These are phyloP conservation scores for Rhogogaster chlorosoma DNA, from an alignment of 2,888 invertebrate genomes.

Conservation along the genomic window DNA sequence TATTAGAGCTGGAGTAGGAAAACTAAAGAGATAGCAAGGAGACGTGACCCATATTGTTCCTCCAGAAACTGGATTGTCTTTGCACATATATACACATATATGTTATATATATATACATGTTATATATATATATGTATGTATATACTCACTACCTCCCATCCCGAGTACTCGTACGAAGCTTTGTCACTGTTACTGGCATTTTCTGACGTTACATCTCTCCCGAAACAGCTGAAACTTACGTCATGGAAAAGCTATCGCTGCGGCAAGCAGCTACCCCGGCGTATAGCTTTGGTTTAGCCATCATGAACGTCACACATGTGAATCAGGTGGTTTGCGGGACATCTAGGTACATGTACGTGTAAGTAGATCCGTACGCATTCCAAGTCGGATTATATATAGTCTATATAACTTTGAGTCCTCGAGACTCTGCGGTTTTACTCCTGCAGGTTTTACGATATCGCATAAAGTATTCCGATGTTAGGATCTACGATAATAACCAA, in stretches of 20 bases:
- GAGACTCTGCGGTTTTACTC: constrained; percentile 19
- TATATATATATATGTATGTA: no score
- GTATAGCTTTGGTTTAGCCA: background rate
- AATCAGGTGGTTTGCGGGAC: background rate
- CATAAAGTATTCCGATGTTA: constrained; percentile 4
- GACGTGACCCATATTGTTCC: constrained; percentile 45
- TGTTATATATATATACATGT: no score
- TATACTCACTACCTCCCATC: background rate
- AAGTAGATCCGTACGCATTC: constrained; percentile 13
- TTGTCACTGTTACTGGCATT: constrained; percentile 40
- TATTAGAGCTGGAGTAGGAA: constrained; percentile 34
- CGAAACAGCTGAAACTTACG: constrained; percentile 31
- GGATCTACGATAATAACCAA: constrained; percentile 29
- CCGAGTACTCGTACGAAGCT: constrained; percentile 29
- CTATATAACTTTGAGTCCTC: constrained; percentile 14
- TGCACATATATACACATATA: background rate
- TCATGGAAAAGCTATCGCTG: constrained; percentile 9
- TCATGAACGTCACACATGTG: background rate
- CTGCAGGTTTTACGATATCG: constrained; percentile 21
- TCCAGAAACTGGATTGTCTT: constrained; percentile 41
- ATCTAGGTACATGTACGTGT: background rate
- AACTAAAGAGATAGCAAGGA: constrained; percentile 45
- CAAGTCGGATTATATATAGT: background rate
- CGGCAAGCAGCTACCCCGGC: background rate
- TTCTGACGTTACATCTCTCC: constrained; percentile 26